Evolutionary conservation across 2,888 invertebrate genomes (phyloP).

Genomic region (Thyatira batis): DNA sequence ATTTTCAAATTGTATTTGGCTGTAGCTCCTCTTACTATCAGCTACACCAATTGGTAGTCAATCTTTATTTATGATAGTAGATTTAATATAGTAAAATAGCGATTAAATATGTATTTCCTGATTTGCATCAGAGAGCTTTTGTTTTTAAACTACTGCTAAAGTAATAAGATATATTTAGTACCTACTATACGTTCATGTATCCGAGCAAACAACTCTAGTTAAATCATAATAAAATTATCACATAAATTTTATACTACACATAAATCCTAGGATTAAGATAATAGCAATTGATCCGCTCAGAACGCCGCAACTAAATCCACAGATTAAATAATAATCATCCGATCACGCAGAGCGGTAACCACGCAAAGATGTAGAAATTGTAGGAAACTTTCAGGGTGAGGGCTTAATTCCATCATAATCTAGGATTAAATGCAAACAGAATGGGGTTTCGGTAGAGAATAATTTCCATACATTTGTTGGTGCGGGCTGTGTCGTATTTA

Average conservation of each 20-base stretch:
- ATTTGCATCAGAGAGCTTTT: too few relatives aligned
- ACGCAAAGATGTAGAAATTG: not conserved
- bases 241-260: not conserved
- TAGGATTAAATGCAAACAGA: constrained; percentile 48
- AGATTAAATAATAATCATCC: constrained; percentile 6
- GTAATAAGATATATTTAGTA: too few relatives aligned
- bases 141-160: too few relatives aligned
- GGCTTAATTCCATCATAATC: constrained; percentile 41
- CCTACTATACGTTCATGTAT: too few relatives aligned
- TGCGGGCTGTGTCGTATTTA: constrained; percentile 42
- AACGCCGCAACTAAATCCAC: constrained; percentile 5
- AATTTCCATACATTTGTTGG: constrained; percentile 54
- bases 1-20: too few relatives aligned
- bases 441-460: constrained; percentile 36
- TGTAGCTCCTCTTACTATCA: too few relatives aligned
- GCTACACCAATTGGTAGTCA: too few relatives aligned
- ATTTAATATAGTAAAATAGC: too few relatives aligned
- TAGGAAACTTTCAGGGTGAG: constrained; percentile 30
- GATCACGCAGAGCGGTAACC: constrained; percentile 27
- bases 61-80: too few relatives aligned
- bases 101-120: too few relatives aligned
- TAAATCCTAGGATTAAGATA: not conserved
- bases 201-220: not conserved
- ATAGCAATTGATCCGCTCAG: not conserved
- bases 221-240: not conserved